Base-by-base conservation (phyloP, 2,888 invertebrate genomes). In the Sericinus montela region DNA sequence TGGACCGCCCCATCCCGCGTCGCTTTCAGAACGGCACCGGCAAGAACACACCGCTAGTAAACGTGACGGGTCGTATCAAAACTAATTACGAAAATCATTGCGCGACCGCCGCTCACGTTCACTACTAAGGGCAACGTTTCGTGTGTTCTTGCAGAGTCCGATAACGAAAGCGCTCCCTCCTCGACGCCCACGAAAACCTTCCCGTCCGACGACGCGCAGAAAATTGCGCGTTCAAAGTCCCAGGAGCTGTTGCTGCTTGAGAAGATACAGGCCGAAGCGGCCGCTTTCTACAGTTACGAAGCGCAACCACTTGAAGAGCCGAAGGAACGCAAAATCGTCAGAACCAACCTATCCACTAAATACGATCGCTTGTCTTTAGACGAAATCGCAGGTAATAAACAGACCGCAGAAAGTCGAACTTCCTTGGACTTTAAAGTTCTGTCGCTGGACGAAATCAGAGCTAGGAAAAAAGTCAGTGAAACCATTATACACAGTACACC, bases 81-180 rank as follows among this genome's bases (percentile, higher is more conserved):
- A 79, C 65, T 86, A 88, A 87, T 87, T 87, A 88, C 87, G 80
- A 84, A 86, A 86, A 86, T 85, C 84, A 80, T 80, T 19, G 57
- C 62, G 50, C 46, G 56, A n/a, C 55, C 59, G 44, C 42, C 54
- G 23, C 56, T 56, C 41, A 59, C 15, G 55, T 66, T 36, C 25
- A 14, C 63, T 67, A 74, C 65, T 81, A 74, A 81, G 72, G 73
- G 76, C 68, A n/a, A 70, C 62, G 66, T 68, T 72, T 69, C 70
- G 80, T 91, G 91, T 92, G 90, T 93, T 93, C 91, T 93, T 93
- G 90, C 93, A 94, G 94, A 94, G 84, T 94, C 94, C 67, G 94
- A 94, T 90, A 92, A 90, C 78, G 94, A 94, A 90, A 93, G 93
- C 75, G 90, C 89, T 60, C 91, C 92, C 19, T 91, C 92, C 29